A percentile compares a stretch with the other conserved stretches of the same genome.
These are phyloP conservation scores for Hozukius guyotensis DNA, from an alignment of 2,797 vertebrate genomes.

Conservation along the genomic window DNA sequence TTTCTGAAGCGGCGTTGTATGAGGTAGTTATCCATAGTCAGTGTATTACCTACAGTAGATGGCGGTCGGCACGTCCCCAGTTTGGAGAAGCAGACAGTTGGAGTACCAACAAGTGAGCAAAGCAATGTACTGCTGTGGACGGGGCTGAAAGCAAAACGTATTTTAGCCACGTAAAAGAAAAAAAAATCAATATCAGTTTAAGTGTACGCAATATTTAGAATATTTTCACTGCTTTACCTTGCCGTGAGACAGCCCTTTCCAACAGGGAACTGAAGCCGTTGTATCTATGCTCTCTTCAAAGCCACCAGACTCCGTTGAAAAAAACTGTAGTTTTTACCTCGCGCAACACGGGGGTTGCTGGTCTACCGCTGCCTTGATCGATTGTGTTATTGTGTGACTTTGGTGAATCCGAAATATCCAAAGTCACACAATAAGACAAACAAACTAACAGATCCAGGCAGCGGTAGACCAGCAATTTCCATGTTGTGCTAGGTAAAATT, in stretches of 20 bases:
- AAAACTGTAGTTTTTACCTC: no score
- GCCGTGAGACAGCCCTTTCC: no score
- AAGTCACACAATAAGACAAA: not conserved
- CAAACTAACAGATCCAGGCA: not conserved
- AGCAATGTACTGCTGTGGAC: not conserved
- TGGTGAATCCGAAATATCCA: no score
- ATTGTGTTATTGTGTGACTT: no score
- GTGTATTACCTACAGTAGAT: not conserved
- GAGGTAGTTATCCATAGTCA: not conserved
- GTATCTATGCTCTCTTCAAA: no score
- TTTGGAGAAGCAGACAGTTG: not conserved
- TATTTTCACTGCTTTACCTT: not conserved
- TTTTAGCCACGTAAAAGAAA: not conserved
- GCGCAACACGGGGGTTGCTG: no score
- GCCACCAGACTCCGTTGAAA: no score
- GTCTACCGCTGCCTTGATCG: no score
- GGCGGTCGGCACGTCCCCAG: fast-evolving
- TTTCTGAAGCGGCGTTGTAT: not conserved
- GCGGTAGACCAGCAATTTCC: not conserved
- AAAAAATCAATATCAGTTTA: not conserved
- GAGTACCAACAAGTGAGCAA: not conserved
- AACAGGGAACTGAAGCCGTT: not conserved
- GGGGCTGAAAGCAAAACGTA: not conserved
- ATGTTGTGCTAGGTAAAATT: not conserved
- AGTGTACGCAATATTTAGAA: not conserved